Evolutionary conservation across 2,113 vertebrate genomes (phyloP).

Genomic region (Heterotilapia buettikoferi): DNA sequence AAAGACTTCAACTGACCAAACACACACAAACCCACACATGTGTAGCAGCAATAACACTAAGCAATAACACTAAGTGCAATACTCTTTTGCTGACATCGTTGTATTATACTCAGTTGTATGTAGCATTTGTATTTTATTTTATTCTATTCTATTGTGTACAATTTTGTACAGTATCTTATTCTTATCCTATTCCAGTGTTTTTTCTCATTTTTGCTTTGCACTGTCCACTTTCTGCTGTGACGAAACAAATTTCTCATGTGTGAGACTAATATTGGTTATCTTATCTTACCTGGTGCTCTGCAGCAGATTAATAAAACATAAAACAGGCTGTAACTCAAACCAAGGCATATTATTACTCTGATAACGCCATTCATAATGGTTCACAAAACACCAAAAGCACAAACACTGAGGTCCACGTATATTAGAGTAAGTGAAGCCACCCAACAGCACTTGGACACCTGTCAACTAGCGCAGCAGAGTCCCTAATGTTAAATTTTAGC

Average conservation of each 20-base stretch:
- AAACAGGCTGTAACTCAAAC: not conserved
- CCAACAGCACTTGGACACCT: not conserved
- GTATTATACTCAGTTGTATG: not conserved
- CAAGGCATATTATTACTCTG: not conserved
- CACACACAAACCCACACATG: rapidly evolving
- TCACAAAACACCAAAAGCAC: not conserved
- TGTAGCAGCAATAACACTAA: not conserved
- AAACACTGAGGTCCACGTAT: not conserved
- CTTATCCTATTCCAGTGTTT: not conserved
- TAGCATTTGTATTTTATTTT: not conserved
- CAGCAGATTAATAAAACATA: not conserved
- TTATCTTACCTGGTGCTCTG: not conserved
- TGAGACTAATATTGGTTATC: not conserved
- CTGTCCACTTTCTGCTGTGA: not conserved
- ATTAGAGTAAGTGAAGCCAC: not conserved
- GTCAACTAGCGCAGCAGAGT: not conserved
- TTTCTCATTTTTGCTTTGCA: rapidly evolving
- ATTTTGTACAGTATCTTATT: not conserved
- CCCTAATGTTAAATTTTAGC: not conserved
- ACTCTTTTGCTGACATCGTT: not conserved
- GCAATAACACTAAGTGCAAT: not conserved
- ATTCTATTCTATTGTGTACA: not conserved
- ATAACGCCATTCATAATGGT: not conserved
- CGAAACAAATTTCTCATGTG: not conserved
- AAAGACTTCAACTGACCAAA: not conserved